These are phyloP conservation scores for Chlorodrepanis virens DNA, from an alignment of 2,113 vertebrate genomes.

Conservation along the genomic window DNA sequence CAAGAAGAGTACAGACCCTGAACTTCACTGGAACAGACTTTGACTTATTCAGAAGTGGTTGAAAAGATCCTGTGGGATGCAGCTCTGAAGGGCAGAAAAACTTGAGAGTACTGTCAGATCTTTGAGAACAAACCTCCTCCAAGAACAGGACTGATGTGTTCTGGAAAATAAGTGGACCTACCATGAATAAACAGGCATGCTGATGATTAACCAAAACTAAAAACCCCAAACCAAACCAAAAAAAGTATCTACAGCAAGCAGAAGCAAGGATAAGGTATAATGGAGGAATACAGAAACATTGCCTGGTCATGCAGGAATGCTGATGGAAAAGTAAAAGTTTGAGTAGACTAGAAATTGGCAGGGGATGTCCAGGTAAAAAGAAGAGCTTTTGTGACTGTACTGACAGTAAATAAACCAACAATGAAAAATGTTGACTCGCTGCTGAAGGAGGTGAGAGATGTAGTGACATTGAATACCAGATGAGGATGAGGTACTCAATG, in stretches of 20 bases:
- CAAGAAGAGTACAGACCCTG: neutral
- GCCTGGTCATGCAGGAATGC: neutral
- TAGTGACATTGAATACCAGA: neutral
- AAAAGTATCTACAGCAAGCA: neutral
- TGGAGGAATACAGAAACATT: neutral
- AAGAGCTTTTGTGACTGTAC: neutral
- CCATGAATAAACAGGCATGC: neutral
- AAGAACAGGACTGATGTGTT: neutral
- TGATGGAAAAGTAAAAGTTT: neutral
- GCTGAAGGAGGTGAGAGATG: neutral
- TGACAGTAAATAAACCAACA: neutral
- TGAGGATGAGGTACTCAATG: neutral
- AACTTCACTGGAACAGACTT: neutral
- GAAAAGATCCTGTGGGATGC: neutral
- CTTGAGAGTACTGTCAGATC: neutral
- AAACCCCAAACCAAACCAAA: accelerated
- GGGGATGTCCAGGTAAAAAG: neutral
- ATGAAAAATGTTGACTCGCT: neutral
- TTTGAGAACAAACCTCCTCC: neutral
- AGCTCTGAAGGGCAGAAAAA: neutral
- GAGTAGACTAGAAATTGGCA: neutral
- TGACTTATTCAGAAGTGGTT: neutral
- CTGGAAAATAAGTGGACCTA: neutral
- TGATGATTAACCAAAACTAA: neutral
- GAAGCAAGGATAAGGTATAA: neutral